These are phyloP conservation scores for Globia sparganii DNA, from an alignment of 2,888 invertebrate species.

Conservation along the genomic window DNA sequence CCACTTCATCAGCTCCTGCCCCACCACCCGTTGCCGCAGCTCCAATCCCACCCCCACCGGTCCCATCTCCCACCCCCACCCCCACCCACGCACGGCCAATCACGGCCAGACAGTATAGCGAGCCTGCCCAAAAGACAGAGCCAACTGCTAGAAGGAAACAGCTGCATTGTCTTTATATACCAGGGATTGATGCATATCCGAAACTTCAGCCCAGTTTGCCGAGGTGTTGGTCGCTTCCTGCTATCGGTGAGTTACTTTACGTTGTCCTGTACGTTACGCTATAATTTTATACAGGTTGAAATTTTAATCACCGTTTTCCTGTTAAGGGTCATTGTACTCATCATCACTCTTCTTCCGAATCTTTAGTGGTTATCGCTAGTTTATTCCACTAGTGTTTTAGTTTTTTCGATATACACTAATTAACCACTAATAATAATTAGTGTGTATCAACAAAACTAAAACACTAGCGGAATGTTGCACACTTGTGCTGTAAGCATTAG, in stretches of 20 bases:
- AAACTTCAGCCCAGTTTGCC: slow-evolving; percentile 92
- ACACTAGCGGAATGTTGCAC: too few species aligned
- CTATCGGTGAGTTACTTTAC: slow-evolving; percentile 84
- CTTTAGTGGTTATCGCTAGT: too few species aligned
- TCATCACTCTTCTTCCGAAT: too few species aligned
- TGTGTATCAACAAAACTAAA: too few species aligned
- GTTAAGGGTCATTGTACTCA: too few species aligned
- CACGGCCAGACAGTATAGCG: slow-evolving; percentile 32
- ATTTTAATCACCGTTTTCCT: too few species aligned
- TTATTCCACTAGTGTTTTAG: too few species aligned
- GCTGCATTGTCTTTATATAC: slow-evolving; percentile 92
- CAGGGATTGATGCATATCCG: slow-evolving; percentile 94
- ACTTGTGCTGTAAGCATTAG: too few species aligned
- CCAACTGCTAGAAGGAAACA: slow-evolving; percentile 57
- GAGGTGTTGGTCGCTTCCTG: slow-evolving; percentile 94
- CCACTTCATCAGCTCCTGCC: slow-evolving; percentile 14
- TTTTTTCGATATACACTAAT: too few species aligned
- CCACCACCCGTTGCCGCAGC: slow-evolving; percentile 21
- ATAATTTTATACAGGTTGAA: too few species aligned
- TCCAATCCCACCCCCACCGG: slow-evolving; percentile 27
- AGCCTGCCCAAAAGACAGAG: slow-evolving; percentile 20
- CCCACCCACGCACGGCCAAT: slow-evolving; percentile 2
- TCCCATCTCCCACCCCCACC: slow-evolving; percentile 19
- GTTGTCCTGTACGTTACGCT: neutral
- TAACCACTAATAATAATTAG: too few species aligned